These are phyloP conservation scores for Onychomys torridus DNA, from an alignment of 2,797 vertebrate genomes.

Conservation along the genomic window DNA sequence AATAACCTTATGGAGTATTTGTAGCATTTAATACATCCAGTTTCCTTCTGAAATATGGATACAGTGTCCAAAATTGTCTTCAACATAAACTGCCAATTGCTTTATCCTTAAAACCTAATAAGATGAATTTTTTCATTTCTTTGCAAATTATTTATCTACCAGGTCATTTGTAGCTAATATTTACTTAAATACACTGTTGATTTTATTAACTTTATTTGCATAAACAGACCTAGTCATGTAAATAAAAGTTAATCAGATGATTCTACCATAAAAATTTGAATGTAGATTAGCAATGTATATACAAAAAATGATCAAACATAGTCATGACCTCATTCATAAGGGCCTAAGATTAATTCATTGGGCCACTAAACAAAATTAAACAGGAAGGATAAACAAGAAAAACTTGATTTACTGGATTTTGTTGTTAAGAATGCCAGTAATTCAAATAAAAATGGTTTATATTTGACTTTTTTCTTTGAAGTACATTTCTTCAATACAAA, in stretches of 20 bases:
- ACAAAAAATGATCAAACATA: not conserved
- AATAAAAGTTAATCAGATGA: not conserved
- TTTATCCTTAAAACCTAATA: not conserved
- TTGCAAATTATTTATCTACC: not conserved
- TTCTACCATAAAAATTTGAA: not conserved
- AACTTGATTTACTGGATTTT: not conserved
- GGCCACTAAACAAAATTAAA: not conserved
- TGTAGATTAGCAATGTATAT: not conserved
- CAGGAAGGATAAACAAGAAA: not conserved
- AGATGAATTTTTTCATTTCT: not conserved
- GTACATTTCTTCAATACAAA: not conserved
- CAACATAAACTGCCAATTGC: not conserved
- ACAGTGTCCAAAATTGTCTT: not conserved
- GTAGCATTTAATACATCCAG: not conserved
- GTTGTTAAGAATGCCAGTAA: not conserved
- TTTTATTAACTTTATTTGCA: not conserved
- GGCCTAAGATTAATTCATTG: not conserved
- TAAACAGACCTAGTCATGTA: not conserved
- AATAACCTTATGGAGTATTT: not conserved
- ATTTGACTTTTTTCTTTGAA: not conserved
- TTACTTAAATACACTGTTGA: not conserved
- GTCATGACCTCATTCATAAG: too few species aligned
- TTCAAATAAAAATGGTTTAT: constrained; percentile 17
- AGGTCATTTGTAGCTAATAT: not conserved
- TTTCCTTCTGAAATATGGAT: not conserved